A percentile compares a stretch with the other conserved stretches of the same genome.
Evolutionary conservation across 2,888 invertebrate species (phyloP).

Genomic region (Lasioglossum marginatum): DNA sequence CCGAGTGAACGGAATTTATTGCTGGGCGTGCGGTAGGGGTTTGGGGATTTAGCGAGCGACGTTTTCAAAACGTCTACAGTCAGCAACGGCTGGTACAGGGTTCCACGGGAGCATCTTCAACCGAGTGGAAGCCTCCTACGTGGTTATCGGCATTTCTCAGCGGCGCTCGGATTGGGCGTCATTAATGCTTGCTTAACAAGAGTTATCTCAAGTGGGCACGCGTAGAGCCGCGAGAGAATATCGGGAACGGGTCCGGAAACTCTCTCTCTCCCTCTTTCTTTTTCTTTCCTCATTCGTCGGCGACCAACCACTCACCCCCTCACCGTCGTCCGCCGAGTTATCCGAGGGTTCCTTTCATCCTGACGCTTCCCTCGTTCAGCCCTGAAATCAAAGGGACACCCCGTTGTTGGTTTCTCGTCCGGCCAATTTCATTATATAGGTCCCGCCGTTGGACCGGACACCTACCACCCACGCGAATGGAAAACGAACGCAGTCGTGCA

Average conservation of each 20-base stretch:
- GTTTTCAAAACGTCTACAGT: slow-evolving; percentile 47
- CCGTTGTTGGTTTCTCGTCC: slow-evolving; percentile 63
- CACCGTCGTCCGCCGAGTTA: slow-evolving; percentile 69
- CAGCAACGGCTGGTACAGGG: slow-evolving; percentile 33
- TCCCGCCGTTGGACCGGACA: slow-evolving; percentile 64
- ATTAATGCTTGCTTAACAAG: slow-evolving; percentile 73
- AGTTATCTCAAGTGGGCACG: slow-evolving; percentile 74
- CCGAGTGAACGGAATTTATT: slow-evolving; percentile 47
- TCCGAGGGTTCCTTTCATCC: slow-evolving; percentile 68
- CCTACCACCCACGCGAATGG: slow-evolving; percentile 41
- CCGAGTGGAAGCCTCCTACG: slow-evolving; percentile 58
- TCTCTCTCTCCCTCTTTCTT: slow-evolving; percentile 34
- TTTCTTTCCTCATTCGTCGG: slow-evolving; percentile 50
- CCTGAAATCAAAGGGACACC: slow-evolving; percentile 69
- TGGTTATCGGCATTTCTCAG: slow-evolving; percentile 63
- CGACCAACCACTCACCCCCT: slow-evolving; percentile 12
- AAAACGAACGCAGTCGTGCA: slow-evolving; percentile 42
- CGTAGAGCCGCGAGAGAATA: slow-evolving; percentile 70
- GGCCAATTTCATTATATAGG: slow-evolving; percentile 73
- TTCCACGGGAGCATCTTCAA: slow-evolving; percentile 56
- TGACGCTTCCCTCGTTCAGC: slow-evolving; percentile 58
- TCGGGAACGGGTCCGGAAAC: slow-evolving; percentile 48
- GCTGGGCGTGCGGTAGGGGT: background rate
- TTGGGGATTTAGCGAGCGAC: background rate
- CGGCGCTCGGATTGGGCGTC: slow-evolving; percentile 53